phyloP scores from a whole-genome alignment of 2,113 vertebrate species.

The Puntigrus tetrazona region DNA sequence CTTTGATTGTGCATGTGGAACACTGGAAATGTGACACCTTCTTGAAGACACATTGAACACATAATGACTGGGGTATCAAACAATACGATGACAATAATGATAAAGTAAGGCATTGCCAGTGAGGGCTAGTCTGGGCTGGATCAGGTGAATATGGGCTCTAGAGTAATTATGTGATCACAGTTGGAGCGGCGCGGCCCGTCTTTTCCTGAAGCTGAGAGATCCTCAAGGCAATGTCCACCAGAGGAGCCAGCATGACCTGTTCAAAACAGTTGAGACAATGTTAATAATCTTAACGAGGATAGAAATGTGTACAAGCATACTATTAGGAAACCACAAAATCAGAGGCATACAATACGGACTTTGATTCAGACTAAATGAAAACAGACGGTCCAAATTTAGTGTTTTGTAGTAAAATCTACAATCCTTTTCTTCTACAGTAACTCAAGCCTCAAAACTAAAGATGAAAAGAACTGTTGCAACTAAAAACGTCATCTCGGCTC shows the following conservation, averaged over 20 bases:
- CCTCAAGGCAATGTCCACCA: slow-evolving; percentile 91
- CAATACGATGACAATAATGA: background rate
- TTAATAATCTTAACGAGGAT: background rate
- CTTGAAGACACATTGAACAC: slow-evolving; percentile 5
- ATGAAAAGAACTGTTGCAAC: slow-evolving; percentile 4
- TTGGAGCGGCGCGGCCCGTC: slow-evolving; percentile 87
- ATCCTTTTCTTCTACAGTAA: background rate
- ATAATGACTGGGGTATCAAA: background rate
- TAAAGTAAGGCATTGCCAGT: slow-evolving; percentile 30
- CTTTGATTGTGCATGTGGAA: slow-evolving; percentile 40
- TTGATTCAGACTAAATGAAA: background rate
- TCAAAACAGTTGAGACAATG: slow-evolving; percentile 43
- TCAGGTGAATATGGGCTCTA: slow-evolving; percentile 39
- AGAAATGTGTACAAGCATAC: background rate
- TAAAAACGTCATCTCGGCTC: slow-evolving; percentile 9
- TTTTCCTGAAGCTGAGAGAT: slow-evolving; percentile 89
- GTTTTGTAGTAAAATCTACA: background rate
- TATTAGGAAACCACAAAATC: background rate
- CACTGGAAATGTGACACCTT: slow-evolving; percentile 30
- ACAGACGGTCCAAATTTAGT: background rate
- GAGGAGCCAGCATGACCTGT: slow-evolving; percentile 94
- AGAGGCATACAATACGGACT: background rate
- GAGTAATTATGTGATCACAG: slow-evolving; percentile 90
- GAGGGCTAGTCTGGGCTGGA: slow-evolving; percentile 56
- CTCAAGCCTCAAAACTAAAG: background rate